Base-by-base conservation (phyloP, 2,888 invertebrate species). In the Coelopa pilipes region DNA sequence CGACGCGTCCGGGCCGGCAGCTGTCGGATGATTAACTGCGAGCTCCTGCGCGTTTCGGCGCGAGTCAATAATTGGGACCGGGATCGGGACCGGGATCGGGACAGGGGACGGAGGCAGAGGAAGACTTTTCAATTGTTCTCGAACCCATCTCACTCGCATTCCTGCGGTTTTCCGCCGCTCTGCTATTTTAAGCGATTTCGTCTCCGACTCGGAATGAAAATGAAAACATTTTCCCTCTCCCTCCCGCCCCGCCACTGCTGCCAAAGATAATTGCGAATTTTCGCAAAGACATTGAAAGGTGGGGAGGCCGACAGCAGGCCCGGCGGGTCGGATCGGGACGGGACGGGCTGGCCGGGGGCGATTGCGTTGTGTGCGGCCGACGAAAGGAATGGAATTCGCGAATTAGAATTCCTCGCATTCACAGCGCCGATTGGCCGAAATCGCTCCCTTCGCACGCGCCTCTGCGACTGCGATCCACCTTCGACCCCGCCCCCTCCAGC, bases 151-250 rank as follows among this genome's bases (percentile, higher is more conserved):
- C 13, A 45, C 19, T 47, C 12, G 1, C 46, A 17, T 12, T 47
- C 19, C 45, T 63, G 15, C 34, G 17, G 53, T 68, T 55, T 45
- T 67, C 7, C 55, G 55, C 55, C 34, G 47, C 47, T 34, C 34
- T 55, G 55, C 46, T 60, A 60, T 70, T 70, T 60, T 59, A 11
- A 47, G 47, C 49, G 60, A 70, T 70, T 70, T 60, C 60, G 49
- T 70, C 59, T 10, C 49, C 47, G 47, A 9, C 59, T 13, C n/a
- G 53, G 24, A 70, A 70, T 63, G 70, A 70, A 70, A 67, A 63
- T 5, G 45, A 53, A 50, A 34, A 24, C 17, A 34, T 34, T 34
- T 7, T 34, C 7, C 34, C 12, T 53, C 53, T 53, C 17, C 5
- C 9, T 53, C 17, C 12, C 34, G 4, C 34, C 34, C 34, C 34